Evolutionary conservation across 30 jellyfish, hydroid and myxozoan species (phyloP), one percentile per base, ranked within the genome.

Genomic region (Nemopilema nomurai): DNA sequence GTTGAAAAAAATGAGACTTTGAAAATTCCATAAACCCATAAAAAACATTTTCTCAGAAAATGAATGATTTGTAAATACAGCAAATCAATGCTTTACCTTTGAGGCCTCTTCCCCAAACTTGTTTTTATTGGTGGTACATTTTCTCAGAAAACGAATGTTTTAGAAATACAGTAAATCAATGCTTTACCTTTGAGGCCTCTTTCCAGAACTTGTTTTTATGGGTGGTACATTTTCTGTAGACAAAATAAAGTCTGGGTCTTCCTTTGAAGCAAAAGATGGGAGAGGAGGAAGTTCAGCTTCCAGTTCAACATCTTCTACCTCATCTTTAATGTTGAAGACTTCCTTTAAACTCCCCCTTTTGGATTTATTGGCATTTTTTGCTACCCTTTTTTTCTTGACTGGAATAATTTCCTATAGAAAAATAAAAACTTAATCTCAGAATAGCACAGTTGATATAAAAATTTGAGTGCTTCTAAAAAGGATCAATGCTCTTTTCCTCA

Each of bases 131-230:
- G 80, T 63, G 73, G 73, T 18, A 63, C 27, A 23, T 18, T 31
- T 41, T 41, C 13, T 3, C 57, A 41, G 57, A 41, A 41, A 13
- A 41, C 13, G 57, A 6, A 41, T 6, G 13, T 13, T 13, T 41
- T 41, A 6, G 13, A 41, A 41, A 73, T 1, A 20, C 28, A 73
- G 69, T 52, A 73, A 28, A 75, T 7, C 4, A 1, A 18, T 51
- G 18, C 22, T 27, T 1, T 68, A 84, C 95, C 95, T 86, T 51
- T 69, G 76, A 0, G 89, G 89, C 28, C 95, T 63, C 16, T 49
- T 64, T 8, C 62, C 25, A 18, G 71, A 30, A 24, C 49, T 74
- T 31, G 83, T 29, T 64, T 67, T 41, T 0, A 49, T 88, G 64
- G 31, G 67, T 8, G 81, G 51, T 3, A 18, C 81, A 62, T 18